Base-by-base conservation (phyloP, 2,113 vertebrate genomes). In the Canis aureus region DNA sequence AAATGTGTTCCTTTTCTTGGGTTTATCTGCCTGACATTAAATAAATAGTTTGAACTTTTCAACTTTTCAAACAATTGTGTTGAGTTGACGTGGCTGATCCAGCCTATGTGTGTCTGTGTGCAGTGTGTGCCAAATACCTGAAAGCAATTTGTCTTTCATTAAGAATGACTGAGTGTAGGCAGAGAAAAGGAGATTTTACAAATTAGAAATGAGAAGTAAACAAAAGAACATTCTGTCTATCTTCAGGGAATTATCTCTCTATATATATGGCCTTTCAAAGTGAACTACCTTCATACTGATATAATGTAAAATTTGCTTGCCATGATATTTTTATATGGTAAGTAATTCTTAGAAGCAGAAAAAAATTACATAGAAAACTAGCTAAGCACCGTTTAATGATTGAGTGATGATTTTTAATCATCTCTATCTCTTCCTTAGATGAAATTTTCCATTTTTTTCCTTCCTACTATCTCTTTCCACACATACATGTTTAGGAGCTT, bases 41-140 rank as follows among this genome's bases (percentile, higher is more conserved):
- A 97, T 98, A 98, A 97, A 98, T 97, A 97, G 88, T 96, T 95
- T 97, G 98, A 98, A 97, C 97, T 97, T 97, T 97, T 98, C 97
- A 97, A 98, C 96, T 97, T 97, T 94, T 94, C 69, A 88, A 67
- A 89, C 84, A 94, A 64, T 97, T 93, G 88, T 95, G 59, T 93
- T 89, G 64, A 55, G 17, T 78, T 98, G 96, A 94, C 38, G 0
- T 78, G 92, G 80, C 80, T 94, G 97, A 67, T 95, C 10, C 60
- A 91, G 92, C 49, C 60, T 10, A 10, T 29, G 76, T n/a, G 38
- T 85, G 51, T 94, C 88, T 64, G 10, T 71, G 49, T 64, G 55
- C 49, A 8, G 8, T 66, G 73, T 17, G 4, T 53, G 59, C 90
- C 0, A 0, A 59, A 32, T 51, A 8, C 51, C 94, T 97, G 38